These are phyloP conservation scores for Cercopithecus mona DNA, from an alignment of 2,113 vertebrate species.

Conservation along the genomic window DNA sequence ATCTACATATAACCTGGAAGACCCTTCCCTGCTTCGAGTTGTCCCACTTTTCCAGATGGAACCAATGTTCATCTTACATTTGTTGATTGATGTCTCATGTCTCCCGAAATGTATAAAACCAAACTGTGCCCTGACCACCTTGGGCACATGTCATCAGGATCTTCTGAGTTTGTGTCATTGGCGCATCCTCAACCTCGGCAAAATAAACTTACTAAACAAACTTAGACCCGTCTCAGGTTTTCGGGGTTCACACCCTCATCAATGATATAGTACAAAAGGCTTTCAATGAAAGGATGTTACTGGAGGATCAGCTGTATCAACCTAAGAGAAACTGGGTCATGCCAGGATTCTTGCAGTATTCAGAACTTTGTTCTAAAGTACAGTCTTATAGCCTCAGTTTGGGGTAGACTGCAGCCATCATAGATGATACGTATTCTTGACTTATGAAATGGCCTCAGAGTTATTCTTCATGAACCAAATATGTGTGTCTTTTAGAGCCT, in stretches of 20 bases:
- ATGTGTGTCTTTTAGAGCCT: not conserved
- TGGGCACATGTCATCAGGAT: too few species aligned
- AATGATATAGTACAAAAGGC: not conserved
- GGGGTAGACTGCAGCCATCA: not conserved
- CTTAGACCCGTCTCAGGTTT: too few species aligned
- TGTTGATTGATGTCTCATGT: too few species aligned
- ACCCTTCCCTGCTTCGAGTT: too few species aligned
- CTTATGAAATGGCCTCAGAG: not conserved
- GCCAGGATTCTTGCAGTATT: not conserved
- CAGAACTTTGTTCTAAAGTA: not conserved
- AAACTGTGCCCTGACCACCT: too few species aligned
- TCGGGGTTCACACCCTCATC: not conserved
- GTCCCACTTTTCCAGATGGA: too few species aligned
- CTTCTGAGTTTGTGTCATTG: too few species aligned
- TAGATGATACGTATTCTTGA: not conserved
- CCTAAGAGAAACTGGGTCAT: not conserved
- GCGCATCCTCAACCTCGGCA: too few species aligned
- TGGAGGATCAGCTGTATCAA: not conserved
- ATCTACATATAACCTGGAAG: too few species aligned
- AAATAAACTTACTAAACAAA: too few species aligned
- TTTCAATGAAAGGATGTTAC: not conserved
- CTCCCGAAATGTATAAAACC: too few species aligned
- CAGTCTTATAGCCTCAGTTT: not conserved
- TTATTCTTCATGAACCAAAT: not conserved
- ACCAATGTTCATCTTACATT: too few species aligned